phyloP scores from a whole-genome alignment of 1,140 invertebrate genomes.

The Drosophila virilis region DNA sequence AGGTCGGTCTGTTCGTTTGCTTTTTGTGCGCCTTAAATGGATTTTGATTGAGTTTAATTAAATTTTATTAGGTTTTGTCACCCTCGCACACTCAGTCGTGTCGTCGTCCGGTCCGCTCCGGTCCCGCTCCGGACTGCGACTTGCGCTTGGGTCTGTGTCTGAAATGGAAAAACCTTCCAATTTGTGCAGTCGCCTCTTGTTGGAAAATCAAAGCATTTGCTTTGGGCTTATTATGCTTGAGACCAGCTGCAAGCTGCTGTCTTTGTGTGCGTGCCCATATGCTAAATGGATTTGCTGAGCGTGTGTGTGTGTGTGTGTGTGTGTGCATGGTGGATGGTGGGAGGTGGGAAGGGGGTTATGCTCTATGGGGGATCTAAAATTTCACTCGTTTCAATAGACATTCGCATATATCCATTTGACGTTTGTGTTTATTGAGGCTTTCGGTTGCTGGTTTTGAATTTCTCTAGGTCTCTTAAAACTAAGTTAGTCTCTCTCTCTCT shows the following conservation, averaged over 20 bases:
- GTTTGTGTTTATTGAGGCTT: conserved; percentile 68
- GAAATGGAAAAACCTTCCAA: conserved; percentile 34
- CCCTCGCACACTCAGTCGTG: conserved; percentile 63
- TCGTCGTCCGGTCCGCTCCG: conserved; percentile 44
- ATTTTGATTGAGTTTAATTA: conserved; percentile 83
- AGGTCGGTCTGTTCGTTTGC: conserved; percentile 14
- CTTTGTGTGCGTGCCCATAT: conserved; percentile 34
- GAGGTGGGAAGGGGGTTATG: too few species aligned
- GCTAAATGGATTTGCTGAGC: conserved; percentile 49
- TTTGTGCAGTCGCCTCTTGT: conserved; percentile 17
- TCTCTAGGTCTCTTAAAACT: conserved; percentile 29
- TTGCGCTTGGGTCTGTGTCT: not conserved
- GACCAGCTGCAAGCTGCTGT: conserved; percentile 51
- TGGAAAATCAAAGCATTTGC: conserved; percentile 72
- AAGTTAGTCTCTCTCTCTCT: conserved; percentile 1
- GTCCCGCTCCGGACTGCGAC: not conserved
- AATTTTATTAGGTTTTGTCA: conserved; percentile 83
- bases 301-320: too few species aligned
- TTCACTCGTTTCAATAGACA: conserved; percentile 71
- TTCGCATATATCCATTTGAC: conserved; percentile 60
- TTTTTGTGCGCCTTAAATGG: conserved; percentile 73
- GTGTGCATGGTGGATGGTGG: too few species aligned
- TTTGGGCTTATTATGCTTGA: conserved; percentile 64
- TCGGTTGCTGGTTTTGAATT: conserved; percentile 59
- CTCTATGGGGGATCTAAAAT: conserved; percentile 45